Base-by-base conservation (phyloP, 2,113 vertebrate species). In the Megatriorchis doriae region DNA sequence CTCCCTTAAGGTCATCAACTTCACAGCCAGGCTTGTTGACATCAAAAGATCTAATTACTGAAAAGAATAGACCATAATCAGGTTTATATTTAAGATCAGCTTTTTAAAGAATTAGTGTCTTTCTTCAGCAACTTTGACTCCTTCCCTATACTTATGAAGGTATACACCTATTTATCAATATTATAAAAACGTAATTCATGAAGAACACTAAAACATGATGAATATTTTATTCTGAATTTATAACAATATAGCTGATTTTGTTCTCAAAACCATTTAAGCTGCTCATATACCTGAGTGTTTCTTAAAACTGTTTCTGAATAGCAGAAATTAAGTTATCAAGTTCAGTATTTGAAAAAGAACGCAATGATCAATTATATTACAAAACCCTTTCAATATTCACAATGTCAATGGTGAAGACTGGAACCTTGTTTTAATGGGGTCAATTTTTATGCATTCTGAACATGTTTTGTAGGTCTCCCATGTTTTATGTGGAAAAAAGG, bases 11-110 rank as follows among this genome's bases (percentile, higher is more conserved):
- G 98, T 99, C 99, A 90, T 99, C 99, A 34, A 99, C 99, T 94
- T 99, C 99, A 98, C 99, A 99, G 90, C 99, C 99, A 72, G 99
- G 99, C 90, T 99, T 99, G 97, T 99, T 99, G 82, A 99, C 99
- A 93, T 99, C 99, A 96, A 99, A 99, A 45, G 99, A 99, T 81
- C 99, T 98, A 98, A 99, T 99, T 91, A 99, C 99, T 99, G 97
- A 94, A 94, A 90, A 94, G 43, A 61, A 95, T 12, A 96, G 10
- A 96, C 16, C 56, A 42, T n/a, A 73, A 81, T 6, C 36, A 90
- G 21, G 31, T 72, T 82, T 84, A 48, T 43, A 85, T 52, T 93
- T 61, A 89, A 34, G 13, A 72, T 31, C 18, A 59, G 3, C 8
- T 34, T 96, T 78, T 72, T 27, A 75, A 87, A 88, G 12, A 59